Evolutionary conservation across 2,113 vertebrate species (phyloP), one percentile per base, ranked within the genome.

Genomic region (Aplodontia rufa): DNA sequence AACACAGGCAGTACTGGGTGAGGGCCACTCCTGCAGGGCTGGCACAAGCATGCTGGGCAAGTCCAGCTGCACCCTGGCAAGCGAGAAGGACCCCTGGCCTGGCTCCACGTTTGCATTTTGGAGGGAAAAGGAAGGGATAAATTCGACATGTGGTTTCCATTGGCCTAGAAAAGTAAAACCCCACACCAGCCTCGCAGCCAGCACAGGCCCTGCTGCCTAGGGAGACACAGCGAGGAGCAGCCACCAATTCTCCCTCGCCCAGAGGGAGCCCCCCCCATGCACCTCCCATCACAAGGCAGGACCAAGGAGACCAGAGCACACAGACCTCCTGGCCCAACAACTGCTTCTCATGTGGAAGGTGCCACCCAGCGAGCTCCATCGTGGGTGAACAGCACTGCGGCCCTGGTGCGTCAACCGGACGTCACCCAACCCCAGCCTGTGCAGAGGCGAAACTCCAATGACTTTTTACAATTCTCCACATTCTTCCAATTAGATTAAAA

Each of bases 401-500:
- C 96, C 92, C 94, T 96, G 96, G n/a, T n/a, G n/a, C n/a, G n/a
- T n/a, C n/a, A n/a, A 97, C 97, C 76, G 8, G 53, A 55, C 71
- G 90, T 97, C 62, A 88, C 40, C 40, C 93, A 97, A 90, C 68
- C 68, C 2, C 22, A 72, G 93, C 95, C 24, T 26, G 91, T 96
- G n/a, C 90, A 90, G 92, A 91, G 96, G 92, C 93, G 82, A 96
- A 94, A 87, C 79, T 89, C 86, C 95, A 87, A 47, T 60, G 87
- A 95, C 96, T 64, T 97, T 98, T 97, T 97, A 97, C 97, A 96
- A 0, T 96, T 97, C 94, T 98, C 90, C 96, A 95, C 96, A 95
- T 98, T 98, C 98, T 97, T 98, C 96, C 96, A 95, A 97, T 97
- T 95, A 96, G 5, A 91, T 68, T 95, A 91, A 97, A 95, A 96